Conservation (phyloP, 2,113 vertebrate genomes). For the Labrus mixtus region DNA sequence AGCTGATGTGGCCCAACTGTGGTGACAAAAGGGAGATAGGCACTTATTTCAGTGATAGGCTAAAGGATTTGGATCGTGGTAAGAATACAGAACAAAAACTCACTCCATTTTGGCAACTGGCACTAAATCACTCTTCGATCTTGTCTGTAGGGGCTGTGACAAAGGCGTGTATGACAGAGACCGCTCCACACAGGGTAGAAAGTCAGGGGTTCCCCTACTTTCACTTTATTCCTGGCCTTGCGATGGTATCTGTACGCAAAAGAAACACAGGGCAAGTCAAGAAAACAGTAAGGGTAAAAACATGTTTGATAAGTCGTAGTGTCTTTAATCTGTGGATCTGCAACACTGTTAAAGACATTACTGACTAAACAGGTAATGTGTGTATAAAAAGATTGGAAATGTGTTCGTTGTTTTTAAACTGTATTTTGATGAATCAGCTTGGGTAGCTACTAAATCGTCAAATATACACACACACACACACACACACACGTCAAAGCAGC, state of each 20-base stretch:
- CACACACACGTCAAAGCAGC: too few relatives aligned
- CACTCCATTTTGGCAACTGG: conserved; percentile 74
- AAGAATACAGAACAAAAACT: conserved; percentile 64
- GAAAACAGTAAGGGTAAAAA: not conserved
- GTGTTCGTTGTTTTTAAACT: too few relatives aligned
- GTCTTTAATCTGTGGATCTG: too few relatives aligned
- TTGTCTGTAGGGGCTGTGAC: conserved; percentile 22
- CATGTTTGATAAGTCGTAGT: too few relatives aligned
- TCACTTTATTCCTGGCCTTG: conserved; percentile 10
- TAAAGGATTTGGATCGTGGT: not conserved
- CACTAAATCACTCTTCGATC: too few relatives aligned
- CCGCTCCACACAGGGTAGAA: not conserved
- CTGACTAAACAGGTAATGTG: too few relatives aligned
- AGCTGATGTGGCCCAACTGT: conserved; percentile 76
- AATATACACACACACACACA: too few relatives aligned
- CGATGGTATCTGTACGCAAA: conserved; percentile 40
- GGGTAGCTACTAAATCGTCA: too few relatives aligned
- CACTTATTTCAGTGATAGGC: conserved; percentile 31
- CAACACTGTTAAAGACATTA: too few relatives aligned
- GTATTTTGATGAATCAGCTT: too few relatives aligned
- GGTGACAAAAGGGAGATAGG: conserved; percentile 45
- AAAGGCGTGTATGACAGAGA: not conserved
- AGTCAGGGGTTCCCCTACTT: not conserved
- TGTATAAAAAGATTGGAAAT: too few relatives aligned
- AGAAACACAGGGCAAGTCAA: conserved; percentile 2